Evolutionary conservation across 64 coral and sea anemone genomes (phyloP).

Genomic region (Montipora sp.): DNA sequence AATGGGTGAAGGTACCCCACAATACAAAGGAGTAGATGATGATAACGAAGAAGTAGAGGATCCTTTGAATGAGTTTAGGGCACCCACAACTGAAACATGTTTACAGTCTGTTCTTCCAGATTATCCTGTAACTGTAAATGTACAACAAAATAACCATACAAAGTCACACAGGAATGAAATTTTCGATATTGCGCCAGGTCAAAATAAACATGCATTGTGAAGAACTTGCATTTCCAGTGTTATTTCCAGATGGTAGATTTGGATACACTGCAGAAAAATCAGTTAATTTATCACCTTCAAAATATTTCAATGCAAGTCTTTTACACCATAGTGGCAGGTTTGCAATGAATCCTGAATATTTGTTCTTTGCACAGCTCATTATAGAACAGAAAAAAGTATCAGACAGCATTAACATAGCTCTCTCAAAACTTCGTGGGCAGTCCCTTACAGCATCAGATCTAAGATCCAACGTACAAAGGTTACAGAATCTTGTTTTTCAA

Average conservation of each 20-base stretch:
- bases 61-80: slow-evolving; percentile 43
- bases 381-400: slow-evolving; percentile 71
- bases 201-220: slow-evolving; percentile 52
- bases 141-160: slow-evolving; percentile 14
- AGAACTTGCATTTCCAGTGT: slow-evolving; percentile 56
- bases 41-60: slow-evolving; percentile 55
- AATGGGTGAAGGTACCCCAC: background rate
- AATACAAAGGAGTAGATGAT: slow-evolving; percentile 29
- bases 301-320: slow-evolving; percentile 69
- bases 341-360: slow-evolving; percentile 57
- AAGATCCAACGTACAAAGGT: slow-evolving; percentile 4
- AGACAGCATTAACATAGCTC: slow-evolving; percentile 68
- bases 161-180: slow-evolving; percentile 53
- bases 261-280: slow-evolving; percentile 51
- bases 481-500: slow-evolving; percentile 37
- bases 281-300: slow-evolving; percentile 36
- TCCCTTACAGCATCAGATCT: slow-evolving; percentile 48
- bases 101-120: slow-evolving; percentile 50
- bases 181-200: slow-evolving; percentile 38
- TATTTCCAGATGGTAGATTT: slow-evolving; percentile 48
- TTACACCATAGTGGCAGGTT: slow-evolving; percentile 67
- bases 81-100: slow-evolving; percentile 56
- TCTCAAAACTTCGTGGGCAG: slow-evolving; percentile 49
- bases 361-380: slow-evolving; percentile 70
- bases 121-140: slow-evolving; percentile 20